Evolutionary conservation across 2,888 invertebrate genomes (phyloP), one percentile per base, ranked within the genome.

Genomic region (Stenodera caucasica): DNA sequence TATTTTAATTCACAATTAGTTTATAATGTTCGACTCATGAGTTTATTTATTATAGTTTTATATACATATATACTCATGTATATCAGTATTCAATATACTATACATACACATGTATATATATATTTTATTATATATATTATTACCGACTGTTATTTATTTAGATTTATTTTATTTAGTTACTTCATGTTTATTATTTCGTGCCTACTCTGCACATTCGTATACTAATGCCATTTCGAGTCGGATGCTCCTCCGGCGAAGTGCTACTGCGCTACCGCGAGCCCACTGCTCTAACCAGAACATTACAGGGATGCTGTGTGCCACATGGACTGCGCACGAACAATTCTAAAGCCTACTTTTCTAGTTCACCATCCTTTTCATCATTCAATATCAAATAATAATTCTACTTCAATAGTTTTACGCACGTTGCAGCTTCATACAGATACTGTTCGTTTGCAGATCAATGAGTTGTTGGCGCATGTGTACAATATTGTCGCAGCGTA

Each of bases 131-230:
- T 26, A 4, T 26, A 26, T 26, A 23, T 23, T 72, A 72, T 73
- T 76, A 76, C 73, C 76, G 73, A 71, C 68, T 71, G 70, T 72
- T 71, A 67, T 45, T 45, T 40, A 40, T 40, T 40, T 40, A 9
- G n/a, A 21, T 45, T n/a, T n/a, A 12, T 23, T 21, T 23, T 18
- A 61, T 70, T 75, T 74, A 68, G 78, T 79, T 79, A 79, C 74
- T 78, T 78, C 78, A 80, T 80, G 74, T 77, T 78, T 78, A 77
- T 74, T 74, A 76, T 72, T 75, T 77, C 73, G 76, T 78, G 77
- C 76, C 74, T 76, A 79, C 76, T 77, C 71, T 77, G 78, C 77
- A 80, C 80, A 77, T 76, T 76, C 77, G 77, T 77, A 75, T 75
- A 80, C 79, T 78, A 76, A 75, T 76, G 76, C 76, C 78, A 77